Conservation (phyloP, 2,797 vertebrate species). For the Pristis pectinata region DNA sequence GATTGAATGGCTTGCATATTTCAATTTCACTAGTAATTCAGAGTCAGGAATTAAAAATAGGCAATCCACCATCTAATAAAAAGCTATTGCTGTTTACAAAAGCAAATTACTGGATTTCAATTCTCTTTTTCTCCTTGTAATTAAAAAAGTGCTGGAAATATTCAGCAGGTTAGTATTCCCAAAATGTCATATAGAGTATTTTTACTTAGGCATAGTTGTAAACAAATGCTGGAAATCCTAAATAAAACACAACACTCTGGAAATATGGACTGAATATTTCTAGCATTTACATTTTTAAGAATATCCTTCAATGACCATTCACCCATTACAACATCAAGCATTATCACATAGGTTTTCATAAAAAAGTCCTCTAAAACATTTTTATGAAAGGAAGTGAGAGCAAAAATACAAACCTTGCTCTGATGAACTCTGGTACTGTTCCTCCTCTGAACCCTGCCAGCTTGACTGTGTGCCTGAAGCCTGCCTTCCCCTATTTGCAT, state of each 20-base stretch:
- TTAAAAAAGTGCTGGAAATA: neutral
- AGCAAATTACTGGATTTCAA: neutral
- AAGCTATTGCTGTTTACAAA: no score
- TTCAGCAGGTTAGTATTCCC: no score
- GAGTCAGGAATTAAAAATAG: neutral
- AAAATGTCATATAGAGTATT: no score
- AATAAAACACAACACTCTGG: no score
- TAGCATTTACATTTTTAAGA: neutral
- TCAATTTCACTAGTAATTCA: neutral
- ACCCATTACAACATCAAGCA: neutral
- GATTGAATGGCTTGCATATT: neutral
- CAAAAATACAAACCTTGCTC: conserved; percentile 58
- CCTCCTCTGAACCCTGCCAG: conserved; percentile 80
- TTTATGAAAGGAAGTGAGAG: neutral
- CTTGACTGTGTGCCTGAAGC: conserved; percentile 59
- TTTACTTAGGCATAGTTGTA: no score
- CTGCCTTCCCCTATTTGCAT: conserved; percentile 79
- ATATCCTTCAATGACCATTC: neutral
- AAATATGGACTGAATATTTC: neutral
- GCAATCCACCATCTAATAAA: no score
- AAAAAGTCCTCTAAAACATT: neutral
- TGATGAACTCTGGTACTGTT: conserved; percentile 50
- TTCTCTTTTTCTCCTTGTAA: neutral
- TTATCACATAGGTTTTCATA: neutral
- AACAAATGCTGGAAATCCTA: no score